phyloP scores from a whole-genome alignment of 2,888 invertebrate genomes.

The Operophtera brumata region DNA sequence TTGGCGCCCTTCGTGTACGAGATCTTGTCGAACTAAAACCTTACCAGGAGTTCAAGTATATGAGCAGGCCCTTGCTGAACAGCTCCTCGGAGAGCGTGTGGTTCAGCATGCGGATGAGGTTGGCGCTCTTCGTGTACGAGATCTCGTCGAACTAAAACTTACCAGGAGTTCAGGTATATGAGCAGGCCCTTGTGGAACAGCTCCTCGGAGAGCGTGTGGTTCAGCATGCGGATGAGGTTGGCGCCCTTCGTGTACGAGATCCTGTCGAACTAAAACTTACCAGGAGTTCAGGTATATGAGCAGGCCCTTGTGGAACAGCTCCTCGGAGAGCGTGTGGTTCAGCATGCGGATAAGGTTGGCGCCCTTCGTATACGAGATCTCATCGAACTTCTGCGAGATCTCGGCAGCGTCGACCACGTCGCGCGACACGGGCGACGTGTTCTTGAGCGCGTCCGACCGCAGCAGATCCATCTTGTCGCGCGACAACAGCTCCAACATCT shows the following conservation, averaged over 20 bases:
- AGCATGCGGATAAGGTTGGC: conserved; percentile 82
- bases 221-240: conserved; percentile 81
- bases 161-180: conserved; percentile 76
- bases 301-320: conserved; percentile 76
- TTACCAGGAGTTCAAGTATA: conserved; percentile 79
- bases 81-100: conserved; percentile 74
- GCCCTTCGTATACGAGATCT: conserved; percentile 79
- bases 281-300: conserved; percentile 77
- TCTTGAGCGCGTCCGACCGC: conserved; percentile 76
- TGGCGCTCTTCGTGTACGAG: conserved; percentile 80
- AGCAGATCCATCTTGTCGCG: conserved; percentile 80
- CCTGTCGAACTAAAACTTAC: conserved; percentile 72
- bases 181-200: conserved; percentile 77
- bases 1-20: conserved; percentile 81
- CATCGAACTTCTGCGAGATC: conserved; percentile 82
- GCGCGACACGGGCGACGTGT: conserved; percentile 78
- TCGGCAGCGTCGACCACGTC: conserved; percentile 75
- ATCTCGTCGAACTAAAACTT: conserved; percentile 82
- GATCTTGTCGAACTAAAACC: conserved; percentile 81
- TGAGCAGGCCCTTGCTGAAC: conserved; percentile 76
- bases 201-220: conserved; percentile 75
- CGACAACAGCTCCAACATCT: conserved; percentile 76
- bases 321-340: conserved; percentile 76
- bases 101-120: conserved; percentile 82
- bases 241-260: conserved; percentile 81